These are phyloP conservation scores for Tenrec ecaudatus DNA, from an alignment of 2,113 vertebrate genomes.

Conservation along the genomic window DNA sequence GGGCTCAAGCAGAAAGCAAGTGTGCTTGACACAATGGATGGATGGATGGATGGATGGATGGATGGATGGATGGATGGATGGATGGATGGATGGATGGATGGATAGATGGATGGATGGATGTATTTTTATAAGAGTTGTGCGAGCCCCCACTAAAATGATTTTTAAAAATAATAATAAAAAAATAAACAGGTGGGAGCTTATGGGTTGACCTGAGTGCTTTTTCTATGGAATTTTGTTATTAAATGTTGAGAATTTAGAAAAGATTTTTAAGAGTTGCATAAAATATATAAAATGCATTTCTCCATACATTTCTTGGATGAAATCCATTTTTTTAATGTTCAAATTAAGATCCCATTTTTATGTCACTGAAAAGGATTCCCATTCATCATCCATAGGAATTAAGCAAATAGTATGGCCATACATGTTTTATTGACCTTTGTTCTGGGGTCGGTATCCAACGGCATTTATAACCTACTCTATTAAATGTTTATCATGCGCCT, in stretches of 20 bases:
- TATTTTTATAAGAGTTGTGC: too few relatives aligned
- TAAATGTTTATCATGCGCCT: slow-evolving; percentile 48
- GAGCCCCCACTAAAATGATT: too few relatives aligned
- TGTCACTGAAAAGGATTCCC: background rate
- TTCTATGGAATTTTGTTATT: background rate
- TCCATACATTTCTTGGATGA: too few relatives aligned
- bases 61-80: too few relatives aligned
- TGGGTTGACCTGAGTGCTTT: background rate
- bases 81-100: too few relatives aligned
- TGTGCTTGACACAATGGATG: too few relatives aligned
- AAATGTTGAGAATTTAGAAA: background rate
- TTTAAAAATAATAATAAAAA: too few relatives aligned
- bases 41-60: too few relatives aligned
- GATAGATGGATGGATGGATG: too few relatives aligned
- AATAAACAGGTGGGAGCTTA: background rate
- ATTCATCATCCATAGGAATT: slow-evolving; percentile 40
- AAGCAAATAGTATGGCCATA: slow-evolving; percentile 26
- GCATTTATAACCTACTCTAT: slow-evolving; percentile 33
- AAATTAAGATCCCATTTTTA: slow-evolving; percentile 41
- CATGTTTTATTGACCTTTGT: slow-evolving; percentile 67
- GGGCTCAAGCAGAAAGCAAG: too few relatives aligned
- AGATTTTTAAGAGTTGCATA: background rate
- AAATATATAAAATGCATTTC: slow-evolving; percentile 7
- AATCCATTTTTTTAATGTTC: background rate
- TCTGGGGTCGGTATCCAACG: slow-evolving; percentile 35